Percentiles rank a stretch among this genome's conserved stretches.
These are phyloP conservation scores for Muscidifurax raptorellus DNA, from an alignment of 1,140 invertebrate species.

Conservation along the genomic window DNA sequence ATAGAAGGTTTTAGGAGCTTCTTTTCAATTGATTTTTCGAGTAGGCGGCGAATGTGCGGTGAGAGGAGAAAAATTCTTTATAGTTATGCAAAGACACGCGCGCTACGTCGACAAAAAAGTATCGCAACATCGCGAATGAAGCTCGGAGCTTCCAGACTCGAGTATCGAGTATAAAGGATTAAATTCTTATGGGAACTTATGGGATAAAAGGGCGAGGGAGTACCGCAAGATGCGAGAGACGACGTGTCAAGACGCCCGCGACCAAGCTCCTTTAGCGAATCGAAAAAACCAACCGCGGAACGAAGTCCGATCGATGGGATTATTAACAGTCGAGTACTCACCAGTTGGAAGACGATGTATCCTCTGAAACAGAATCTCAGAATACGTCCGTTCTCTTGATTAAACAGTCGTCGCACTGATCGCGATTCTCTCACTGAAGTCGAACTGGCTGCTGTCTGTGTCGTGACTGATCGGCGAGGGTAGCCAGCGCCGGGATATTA, in stretches of 20 bases:
- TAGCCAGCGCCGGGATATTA: conserved; percentile 71
- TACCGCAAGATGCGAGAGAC: background rate
- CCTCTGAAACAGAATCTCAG: background rate
- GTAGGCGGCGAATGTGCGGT: too few species aligned
- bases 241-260: conserved; percentile 10
- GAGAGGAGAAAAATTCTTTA: background rate
- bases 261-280: background rate
- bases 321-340: background rate
- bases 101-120: background rate
- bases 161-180: background rate
- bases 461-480: conserved; percentile 67
- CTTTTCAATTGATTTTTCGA: background rate
- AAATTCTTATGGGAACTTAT: background rate
- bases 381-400: background rate
- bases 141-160: background rate
- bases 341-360: conserved; percentile 20
- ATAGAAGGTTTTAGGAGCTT: background rate
- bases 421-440: conserved; percentile 2
- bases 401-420: conserved; percentile 6
- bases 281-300: background rate
- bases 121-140: background rate
- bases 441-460: background rate
- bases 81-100: background rate
- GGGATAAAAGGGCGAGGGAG: background rate
- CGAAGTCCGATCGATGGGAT: background rate